These are phyloP conservation scores for Oligia strigilis DNA, from an alignment of 2,888 invertebrate genomes.

Conservation along the genomic window DNA sequence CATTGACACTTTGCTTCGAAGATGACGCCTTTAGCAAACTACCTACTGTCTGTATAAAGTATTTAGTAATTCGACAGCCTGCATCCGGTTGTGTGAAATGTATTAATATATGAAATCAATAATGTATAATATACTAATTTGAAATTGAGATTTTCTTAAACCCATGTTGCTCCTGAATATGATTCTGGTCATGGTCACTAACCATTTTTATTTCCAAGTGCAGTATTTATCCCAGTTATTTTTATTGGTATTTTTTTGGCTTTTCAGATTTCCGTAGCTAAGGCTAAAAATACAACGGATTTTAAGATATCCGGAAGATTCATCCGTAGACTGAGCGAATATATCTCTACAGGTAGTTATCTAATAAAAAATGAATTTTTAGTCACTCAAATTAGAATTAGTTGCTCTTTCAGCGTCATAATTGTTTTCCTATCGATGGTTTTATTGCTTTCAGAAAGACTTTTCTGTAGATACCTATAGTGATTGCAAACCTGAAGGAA, in stretches of 20 bases:
- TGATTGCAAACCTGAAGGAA: neutral
- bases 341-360: no score
- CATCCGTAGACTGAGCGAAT: neutral
- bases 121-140: slow-evolving; percentile 24
- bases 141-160: slow-evolving; percentile 25
- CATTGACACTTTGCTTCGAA: slow-evolving; percentile 54
- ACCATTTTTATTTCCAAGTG: slow-evolving; percentile 31
- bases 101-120: slow-evolving; percentile 31
- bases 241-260: neutral
- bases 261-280: neutral
- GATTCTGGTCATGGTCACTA: slow-evolving; percentile 41
- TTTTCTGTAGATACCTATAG: neutral
- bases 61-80: slow-evolving; percentile 44
- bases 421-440: no score
- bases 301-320: neutral
- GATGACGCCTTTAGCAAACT: slow-evolving; percentile 35
- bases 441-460: neutral
- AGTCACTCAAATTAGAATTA: neutral
- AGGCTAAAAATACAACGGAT: neutral
- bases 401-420: neutral
- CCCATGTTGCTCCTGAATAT: slow-evolving; percentile 31
- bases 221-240: slow-evolving; percentile 6
- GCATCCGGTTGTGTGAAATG: slow-evolving; percentile 48
- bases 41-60: slow-evolving; percentile 38
- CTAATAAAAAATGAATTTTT: neutral